Base-by-base conservation (phyloP, 2,888 invertebrate genomes). In the Thera britannica region DNA sequence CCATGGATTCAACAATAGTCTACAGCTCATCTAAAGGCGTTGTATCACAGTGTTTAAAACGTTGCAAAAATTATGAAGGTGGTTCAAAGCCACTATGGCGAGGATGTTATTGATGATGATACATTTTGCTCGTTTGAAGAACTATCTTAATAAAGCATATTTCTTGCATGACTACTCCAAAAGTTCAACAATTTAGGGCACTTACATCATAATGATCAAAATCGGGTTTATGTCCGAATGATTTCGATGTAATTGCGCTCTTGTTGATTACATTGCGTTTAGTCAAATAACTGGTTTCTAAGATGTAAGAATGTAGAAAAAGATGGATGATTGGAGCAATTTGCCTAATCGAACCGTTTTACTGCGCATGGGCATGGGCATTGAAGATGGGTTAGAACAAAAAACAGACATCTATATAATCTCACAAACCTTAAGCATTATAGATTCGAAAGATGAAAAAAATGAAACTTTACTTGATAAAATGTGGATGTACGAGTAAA, bases 261-360 rank as follows among this genome's bases (percentile, higher is more conserved):
- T 62, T 68, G 72, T 66, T 72, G 66, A 71, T 74, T 68, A 69
- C 66, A 62, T 62, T 66, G 67, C 68, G 70, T 71, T 74, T 74
- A 72, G 67, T 66, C 67, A 70, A 74, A 71, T 74, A 73, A 75
- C 73, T 67, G 71, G 73, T 73, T 70, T 72, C 38, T 57, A 64
- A 62, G 49, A 56, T 63, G 63, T 55, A 36, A 71, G 76, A 73
- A 80, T 78, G 76, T 78, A 75, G 78, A 78, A 81, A 83, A 79
- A 79, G 76, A 74, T 65, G 70, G 71, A 77, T 75, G 76, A 80
- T 79, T 78, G 75, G 72, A 73, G 77, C 77, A 80, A 84, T 84
- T 84, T 83, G 79, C 80, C 74, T 79, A 82, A 82, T 78, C 76
- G 76, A 64, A 67, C 72, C 65, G 75, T 70, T 76, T 72, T 66